phyloP scores from a whole-genome alignment of 2,797 vertebrate genomes.

The Enoplosus armatus region DNA sequence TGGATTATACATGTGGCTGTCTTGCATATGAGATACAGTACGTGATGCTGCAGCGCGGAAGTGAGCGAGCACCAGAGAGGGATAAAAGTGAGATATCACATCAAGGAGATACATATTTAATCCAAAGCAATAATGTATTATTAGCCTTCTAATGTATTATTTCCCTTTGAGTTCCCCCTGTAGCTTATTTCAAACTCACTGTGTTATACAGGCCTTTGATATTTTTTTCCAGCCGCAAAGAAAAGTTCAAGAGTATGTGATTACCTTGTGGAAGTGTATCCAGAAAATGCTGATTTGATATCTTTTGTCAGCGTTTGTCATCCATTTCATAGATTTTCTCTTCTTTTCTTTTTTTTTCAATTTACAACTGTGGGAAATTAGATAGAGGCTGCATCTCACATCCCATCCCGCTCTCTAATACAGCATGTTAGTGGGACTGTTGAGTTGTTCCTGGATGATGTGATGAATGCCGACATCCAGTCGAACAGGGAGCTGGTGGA shows the following conservation, averaged over 20 bases:
- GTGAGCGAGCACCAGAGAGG: slow-evolving; percentile 28
- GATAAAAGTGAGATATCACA: slow-evolving; percentile 66
- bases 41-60: slow-evolving; percentile 30
- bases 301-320: slow-evolving; percentile 54
- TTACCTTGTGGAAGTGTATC: slow-evolving; percentile 35
- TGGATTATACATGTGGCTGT: slow-evolving; percentile 58
- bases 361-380: slow-evolving; percentile 62
- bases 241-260: slow-evolving; percentile 50
- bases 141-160: slow-evolving; percentile 60
- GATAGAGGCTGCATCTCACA: slow-evolving; percentile 52
- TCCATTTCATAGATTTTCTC: slow-evolving; percentile 47
- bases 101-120: slow-evolving; percentile 66
- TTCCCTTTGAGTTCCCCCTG: slow-evolving; percentile 43
- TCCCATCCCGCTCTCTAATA: slow-evolving; percentile 54
- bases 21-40: slow-evolving; percentile 41
- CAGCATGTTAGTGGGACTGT: slow-evolving; percentile 50
- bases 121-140: slow-evolving; percentile 65
- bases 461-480: slow-evolving; percentile 69
- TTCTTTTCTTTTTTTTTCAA: slow-evolving; percentile 39
- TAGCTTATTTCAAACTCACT: slow-evolving; percentile 43
- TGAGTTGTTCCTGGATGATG: slow-evolving; percentile 64
- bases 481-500: slow-evolving; percentile 51
- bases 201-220: slow-evolving; percentile 27
- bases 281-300: slow-evolving; percentile 58
- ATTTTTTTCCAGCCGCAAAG: slow-evolving; percentile 30